Base-by-base conservation (phyloP, 92 coral and sea anemone species). In the Porites divaricata region DNA sequence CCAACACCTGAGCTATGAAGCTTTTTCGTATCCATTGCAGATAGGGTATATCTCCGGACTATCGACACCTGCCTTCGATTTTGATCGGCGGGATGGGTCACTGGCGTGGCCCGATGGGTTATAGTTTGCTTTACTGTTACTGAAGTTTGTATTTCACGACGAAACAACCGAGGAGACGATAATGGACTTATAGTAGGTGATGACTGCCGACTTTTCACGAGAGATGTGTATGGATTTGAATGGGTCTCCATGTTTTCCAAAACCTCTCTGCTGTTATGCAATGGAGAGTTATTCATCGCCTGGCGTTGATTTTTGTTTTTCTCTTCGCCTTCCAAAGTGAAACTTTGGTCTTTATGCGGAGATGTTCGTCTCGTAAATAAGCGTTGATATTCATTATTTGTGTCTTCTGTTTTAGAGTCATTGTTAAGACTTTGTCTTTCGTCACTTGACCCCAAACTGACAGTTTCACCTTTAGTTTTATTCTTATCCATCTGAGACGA, bases 1-100 rank as follows among this genome's bases (percentile, higher is more conserved):
- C 45, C 26, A 13, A 22, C 52, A 62, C 51, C 64, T 5, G 72
- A 2, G 63, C 56, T 61, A 20, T 59, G 86, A 17, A 82, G 56
- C 84, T 71, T 54, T 21, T 70, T 70, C 87, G 70, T 67, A 72
- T 84, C 81, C 87, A 85, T 9, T 68, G 81, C 57, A n/a, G 92
- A 76, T 76, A 85, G 41, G 51, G 81, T 84, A 68, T 85, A 85
- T 24, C 86, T 63, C 63, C 86, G 71, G 1, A 72, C 72, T 50
- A 82, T 72, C 22, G 72, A 63, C 19, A 20, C 70, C n/a, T 82
- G 72, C 26, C 71, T 62, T 63, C 21, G 79, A 13, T 72, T 72
- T 50, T 62, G 75, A 49, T 72, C 79, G 45, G 50, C 45, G 2
- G 20, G 11, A 65, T 23, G 20, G 15, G 79, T 75, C 16, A 73